Base-by-base conservation (phyloP, 2,888 invertebrate species). In the Amorpha juglandis region DNA sequence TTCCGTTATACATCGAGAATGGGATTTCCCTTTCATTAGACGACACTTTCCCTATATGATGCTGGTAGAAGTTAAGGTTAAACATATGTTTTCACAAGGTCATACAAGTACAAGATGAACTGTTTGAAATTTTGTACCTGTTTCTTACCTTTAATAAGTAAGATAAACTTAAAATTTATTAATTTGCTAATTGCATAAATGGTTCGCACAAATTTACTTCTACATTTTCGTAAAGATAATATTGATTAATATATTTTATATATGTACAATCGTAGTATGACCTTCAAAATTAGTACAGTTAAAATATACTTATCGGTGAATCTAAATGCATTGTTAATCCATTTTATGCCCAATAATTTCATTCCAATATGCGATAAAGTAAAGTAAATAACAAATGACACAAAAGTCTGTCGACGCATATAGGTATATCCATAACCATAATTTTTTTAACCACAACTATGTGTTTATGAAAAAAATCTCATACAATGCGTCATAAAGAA, bases 1-100 rank as follows among this genome's bases (percentile, higher is more conserved):
- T 58, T 19, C 58, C 58, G 58, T 21, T 58, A 58, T 19, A 19
- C 12, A 12, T 11, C 38, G 42, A 58, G 58, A 19, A 21, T 58
- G 58, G 58, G 19, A 58, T 58, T 58, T 58, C 58, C 58, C 58
- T 38, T 58, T 58, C 42, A 12, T 38, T 58, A 16, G 8, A 42
- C 38, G 19, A 38, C 38, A 58, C 58, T 58, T 58, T 42, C 42
- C 58, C 19, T 58, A 19, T 52, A 14, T 58, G 12, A 19, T 38
- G 16, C 19, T 12, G 11, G 6, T 42, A 42, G 12, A 6, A n/a
- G n/a, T n/a, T n/a, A n/a, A n/a, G n/a, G n/a, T n/a, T n/a, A n/a
- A n/a, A n/a, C n/a, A n/a, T n/a, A n/a, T n/a, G n/a, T n/a, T n/a
- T n/a, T n/a, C 8, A 50, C 16, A 19, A 50, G 50, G 19, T 50